A percentile compares a stretch with the other conserved stretches of the same genome.
Conservation (phyloP, 2,888 invertebrate species). For the Eupithecia pulchellata region DNA sequence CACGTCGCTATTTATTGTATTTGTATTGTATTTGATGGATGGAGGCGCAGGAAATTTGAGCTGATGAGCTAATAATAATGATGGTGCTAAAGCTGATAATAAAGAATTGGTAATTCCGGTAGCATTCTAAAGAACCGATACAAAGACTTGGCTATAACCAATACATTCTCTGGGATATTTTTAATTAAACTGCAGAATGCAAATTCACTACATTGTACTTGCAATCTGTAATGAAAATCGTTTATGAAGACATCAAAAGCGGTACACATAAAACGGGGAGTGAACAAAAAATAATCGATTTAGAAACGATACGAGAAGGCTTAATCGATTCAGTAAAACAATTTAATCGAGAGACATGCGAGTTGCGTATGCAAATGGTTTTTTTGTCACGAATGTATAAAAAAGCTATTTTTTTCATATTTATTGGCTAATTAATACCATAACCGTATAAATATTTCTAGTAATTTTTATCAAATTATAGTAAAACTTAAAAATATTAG, state of each 20-base stretch:
- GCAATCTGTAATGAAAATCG: conserved; percentile 36
- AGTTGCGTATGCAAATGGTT: conserved; percentile 66
- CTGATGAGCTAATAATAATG: too few species aligned
- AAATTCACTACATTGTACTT: conserved; percentile 10
- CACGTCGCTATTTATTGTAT: too few species aligned
- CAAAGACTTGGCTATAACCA: too few species aligned
- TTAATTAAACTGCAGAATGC: conserved; percentile 6
- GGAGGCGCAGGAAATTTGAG: too few species aligned
- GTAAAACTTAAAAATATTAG: background rate
- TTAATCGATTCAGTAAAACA: conserved; percentile 82
- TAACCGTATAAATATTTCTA: background rate
- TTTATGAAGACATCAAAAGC: conserved; percentile 73
- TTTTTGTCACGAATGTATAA: background rate
- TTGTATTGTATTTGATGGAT: too few species aligned
- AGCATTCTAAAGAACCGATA: background rate
- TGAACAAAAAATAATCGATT: conserved; percentile 73
- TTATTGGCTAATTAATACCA: background rate
- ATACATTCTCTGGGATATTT: background rate
- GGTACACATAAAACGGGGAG: conserved; percentile 63
- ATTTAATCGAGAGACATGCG: conserved; percentile 74
- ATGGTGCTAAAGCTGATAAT: too few species aligned
- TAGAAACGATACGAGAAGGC: conserved; percentile 70
- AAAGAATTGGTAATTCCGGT: background rate
- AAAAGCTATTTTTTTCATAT: too few species aligned
- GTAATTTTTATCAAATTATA: too few species aligned